Percentiles rank a stretch among this genome's conserved stretches.
Conservation (phyloP, 2,888 invertebrate genomes). For the Empis stercorea region DNA sequence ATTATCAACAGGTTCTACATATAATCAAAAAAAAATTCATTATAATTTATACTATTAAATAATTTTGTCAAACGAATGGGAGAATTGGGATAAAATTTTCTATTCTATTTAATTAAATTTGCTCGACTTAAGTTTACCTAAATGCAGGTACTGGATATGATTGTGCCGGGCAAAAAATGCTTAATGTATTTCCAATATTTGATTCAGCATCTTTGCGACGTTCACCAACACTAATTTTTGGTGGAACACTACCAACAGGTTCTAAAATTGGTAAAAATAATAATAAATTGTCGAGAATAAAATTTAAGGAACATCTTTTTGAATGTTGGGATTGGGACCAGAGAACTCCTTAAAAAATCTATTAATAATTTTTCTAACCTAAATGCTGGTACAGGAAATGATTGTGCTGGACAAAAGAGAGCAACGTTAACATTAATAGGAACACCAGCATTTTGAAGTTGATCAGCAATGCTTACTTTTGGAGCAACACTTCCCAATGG, state of each 20-base stretch:
- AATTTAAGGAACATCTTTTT: not conserved
- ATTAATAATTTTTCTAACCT: slow-evolving; percentile 41
- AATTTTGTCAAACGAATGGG: too few species aligned
- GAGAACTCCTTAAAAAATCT: too few species aligned
- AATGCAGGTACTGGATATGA: slow-evolving; percentile 49
- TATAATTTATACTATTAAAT: not conserved
- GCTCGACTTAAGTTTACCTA: slow-evolving; percentile 34
- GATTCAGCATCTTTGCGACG: slow-evolving; percentile 45
- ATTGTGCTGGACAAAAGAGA: slow-evolving; percentile 54
- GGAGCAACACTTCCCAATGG: slow-evolving; percentile 42
- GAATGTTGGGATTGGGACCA: not conserved
- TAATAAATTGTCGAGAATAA: not conserved
- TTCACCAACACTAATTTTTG: slow-evolving; percentile 43
- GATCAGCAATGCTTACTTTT: slow-evolving; percentile 40
- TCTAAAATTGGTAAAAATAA: slow-evolving; percentile 29
- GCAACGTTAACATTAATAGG: not conserved
- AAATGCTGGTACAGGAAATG: slow-evolving; percentile 53
- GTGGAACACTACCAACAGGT: slow-evolving; percentile 42
- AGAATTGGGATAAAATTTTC: not conserved
- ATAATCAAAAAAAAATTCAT: not conserved
- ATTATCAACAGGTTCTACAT: slow-evolving; percentile 35
- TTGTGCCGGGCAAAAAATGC: slow-evolving; percentile 62
- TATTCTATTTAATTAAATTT: not conserved
- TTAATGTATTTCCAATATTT: slow-evolving; percentile 37
- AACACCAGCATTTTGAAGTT: slow-evolving; percentile 20